Evolutionary conservation across 2,888 invertebrate genomes (phyloP).

Genomic region (Oxyteleia sp.): DNA sequence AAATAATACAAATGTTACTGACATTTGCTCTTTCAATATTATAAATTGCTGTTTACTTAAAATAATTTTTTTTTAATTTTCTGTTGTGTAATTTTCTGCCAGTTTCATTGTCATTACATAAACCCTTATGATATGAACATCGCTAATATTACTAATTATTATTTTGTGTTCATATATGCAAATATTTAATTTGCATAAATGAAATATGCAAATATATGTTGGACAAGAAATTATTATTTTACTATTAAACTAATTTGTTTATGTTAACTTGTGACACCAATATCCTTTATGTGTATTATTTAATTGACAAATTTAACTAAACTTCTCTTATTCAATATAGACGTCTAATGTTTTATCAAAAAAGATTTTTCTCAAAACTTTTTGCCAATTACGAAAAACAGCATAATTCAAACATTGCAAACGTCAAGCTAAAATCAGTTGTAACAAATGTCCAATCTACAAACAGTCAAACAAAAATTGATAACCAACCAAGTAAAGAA

Average conservation of each 20-base stretch:
- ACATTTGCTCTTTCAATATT: no score
- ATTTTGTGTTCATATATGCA: no score
- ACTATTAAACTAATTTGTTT: neutral
- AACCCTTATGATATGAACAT: no score
- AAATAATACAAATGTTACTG: no score
- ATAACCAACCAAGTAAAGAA: slow-evolving; percentile 21
- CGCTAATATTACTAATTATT: no score
- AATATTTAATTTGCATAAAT: no score
- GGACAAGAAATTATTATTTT: slow-evolving; percentile 26
- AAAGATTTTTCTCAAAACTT: slow-evolving; percentile 50
- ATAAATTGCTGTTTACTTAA: no score
- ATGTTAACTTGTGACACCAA: no score
- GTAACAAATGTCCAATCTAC: neutral
- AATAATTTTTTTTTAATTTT: no score
- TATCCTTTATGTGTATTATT: neutral
- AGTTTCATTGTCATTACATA: no score
- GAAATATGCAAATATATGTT: no score
- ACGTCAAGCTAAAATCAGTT: slow-evolving; percentile 23
- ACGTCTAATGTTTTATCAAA: slow-evolving; percentile 54
- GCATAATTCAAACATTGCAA: slow-evolving; percentile 6
- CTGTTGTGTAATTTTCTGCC: no score
- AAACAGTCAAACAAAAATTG: slow-evolving; percentile 18
- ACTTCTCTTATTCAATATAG: slow-evolving; percentile 33
- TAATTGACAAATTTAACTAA: slow-evolving; percentile 3
- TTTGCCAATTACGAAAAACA: slow-evolving; percentile 42